phyloP scores from a whole-genome alignment of 1,140 invertebrate species.

The Drosophila pseudoobscura region DNA sequence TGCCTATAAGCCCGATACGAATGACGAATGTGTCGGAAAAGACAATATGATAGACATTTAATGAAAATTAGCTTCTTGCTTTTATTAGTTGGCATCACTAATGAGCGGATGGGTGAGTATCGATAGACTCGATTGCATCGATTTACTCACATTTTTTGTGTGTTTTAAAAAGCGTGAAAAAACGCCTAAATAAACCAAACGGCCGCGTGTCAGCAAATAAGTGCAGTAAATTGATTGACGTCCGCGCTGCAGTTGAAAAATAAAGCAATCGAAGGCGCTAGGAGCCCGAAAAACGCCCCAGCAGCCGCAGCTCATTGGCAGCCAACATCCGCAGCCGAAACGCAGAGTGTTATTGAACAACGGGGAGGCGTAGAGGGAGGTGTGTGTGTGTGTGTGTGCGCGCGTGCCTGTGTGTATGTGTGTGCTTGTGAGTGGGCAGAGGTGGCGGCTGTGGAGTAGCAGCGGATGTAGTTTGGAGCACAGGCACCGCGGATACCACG shows the following conservation, averaged over 20 bases:
- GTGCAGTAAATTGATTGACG: conserved; percentile 38
- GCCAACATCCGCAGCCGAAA: conserved; percentile 28
- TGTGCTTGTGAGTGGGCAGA: conserved; percentile 60
- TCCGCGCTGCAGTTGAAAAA: conserved; percentile 21
- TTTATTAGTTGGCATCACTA: background rate
- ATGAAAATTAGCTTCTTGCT: too few relatives aligned
- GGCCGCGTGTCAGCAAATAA: conserved; percentile 46
- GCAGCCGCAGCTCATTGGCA: conserved; percentile 1
- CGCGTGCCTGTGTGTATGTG: conserved; percentile 51
- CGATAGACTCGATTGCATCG: conserved; percentile 68
- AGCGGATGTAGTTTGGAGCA: conserved; percentile 55
- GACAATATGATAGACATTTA: too few relatives aligned
- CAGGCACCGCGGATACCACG: conserved; percentile 33
- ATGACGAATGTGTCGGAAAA: too few relatives aligned
- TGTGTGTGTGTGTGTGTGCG: conserved; percentile 43
- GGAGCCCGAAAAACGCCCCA: conserved; percentile 22
- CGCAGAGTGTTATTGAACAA: conserved; percentile 66
- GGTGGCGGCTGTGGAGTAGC: conserved; percentile 56
- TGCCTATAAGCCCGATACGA: too few relatives aligned
- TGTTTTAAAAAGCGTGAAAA: conserved; percentile 76
- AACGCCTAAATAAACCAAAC: conserved; percentile 65
- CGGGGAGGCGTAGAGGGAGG: conserved; percentile 45
- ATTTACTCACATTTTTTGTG: conserved; percentile 77
- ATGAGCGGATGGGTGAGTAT: conserved; percentile 46
- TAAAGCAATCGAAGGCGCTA: conserved; percentile 12